phyloP scores from a whole-genome alignment of 1,140 invertebrate genomes.

The Bombus confusus region DNA sequence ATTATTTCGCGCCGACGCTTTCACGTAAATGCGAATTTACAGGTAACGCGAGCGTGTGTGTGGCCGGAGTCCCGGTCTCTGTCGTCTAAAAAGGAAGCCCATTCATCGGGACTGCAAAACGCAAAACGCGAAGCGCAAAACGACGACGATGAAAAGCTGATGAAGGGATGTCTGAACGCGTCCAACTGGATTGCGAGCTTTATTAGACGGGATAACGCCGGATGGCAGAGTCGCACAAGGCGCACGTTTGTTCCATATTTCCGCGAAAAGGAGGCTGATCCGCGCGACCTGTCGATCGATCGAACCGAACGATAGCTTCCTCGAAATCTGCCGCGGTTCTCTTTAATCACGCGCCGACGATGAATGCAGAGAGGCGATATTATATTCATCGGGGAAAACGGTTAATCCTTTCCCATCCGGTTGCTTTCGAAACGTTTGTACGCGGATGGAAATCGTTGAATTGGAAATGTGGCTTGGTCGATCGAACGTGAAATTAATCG shows the following conservation, averaged over 20 bases:
- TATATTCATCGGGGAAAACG: neutral
- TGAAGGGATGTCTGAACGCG: slow-evolving; percentile 19
- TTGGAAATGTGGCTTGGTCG: neutral
- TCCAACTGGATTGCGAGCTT: slow-evolving; percentile 42
- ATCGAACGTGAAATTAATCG: neutral
- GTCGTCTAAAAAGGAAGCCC: neutral
- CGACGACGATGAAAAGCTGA: slow-evolving; percentile 35
- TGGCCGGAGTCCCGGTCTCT: too few species aligned
- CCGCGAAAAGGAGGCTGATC: slow-evolving; percentile 10
- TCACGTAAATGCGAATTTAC: slow-evolving; percentile 33
- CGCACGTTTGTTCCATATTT: slow-evolving; percentile 46
- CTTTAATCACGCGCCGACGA: slow-evolving; percentile 27
- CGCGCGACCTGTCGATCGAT: slow-evolving; percentile 9
- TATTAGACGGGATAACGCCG: slow-evolving; percentile 40
- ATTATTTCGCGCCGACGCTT: slow-evolving; percentile 28
- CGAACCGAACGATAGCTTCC: slow-evolving; percentile 7
- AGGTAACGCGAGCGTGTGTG: neutral
- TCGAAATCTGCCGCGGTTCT: slow-evolving; percentile 24
- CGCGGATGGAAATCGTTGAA: neutral
- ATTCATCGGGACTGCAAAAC: slow-evolving; percentile 36
- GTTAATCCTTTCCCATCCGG: neutral
- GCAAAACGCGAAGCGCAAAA: slow-evolving; percentile 19
- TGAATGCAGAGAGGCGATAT: neutral
- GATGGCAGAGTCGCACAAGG: slow-evolving; percentile 21
- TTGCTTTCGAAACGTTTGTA: neutral